Conservation (phyloP, 2,888 invertebrate genomes). For the Harpagoxenus sublaevis region DNA sequence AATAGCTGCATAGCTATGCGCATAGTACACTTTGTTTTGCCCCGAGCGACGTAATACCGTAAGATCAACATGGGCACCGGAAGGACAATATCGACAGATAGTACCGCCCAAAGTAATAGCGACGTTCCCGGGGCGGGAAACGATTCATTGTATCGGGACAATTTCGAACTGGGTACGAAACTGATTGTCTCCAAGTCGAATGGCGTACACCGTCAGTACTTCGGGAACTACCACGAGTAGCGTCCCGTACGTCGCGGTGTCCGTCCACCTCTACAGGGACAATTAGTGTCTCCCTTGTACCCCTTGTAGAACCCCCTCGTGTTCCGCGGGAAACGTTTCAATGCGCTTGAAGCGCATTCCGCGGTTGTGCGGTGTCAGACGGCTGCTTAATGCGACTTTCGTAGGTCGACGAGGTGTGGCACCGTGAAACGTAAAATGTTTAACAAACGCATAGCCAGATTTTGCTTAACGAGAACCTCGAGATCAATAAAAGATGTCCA, state of each 20-base stretch:
- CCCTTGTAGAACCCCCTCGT: background rate
- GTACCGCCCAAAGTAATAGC: slow-evolving; percentile 65
- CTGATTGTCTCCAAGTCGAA: slow-evolving; percentile 70
- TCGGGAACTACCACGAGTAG: slow-evolving; percentile 56
- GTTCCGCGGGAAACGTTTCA: slow-evolving; percentile 14
- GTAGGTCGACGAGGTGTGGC: background rate
- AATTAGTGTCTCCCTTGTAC: slow-evolving; percentile 69
- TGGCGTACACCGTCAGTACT: slow-evolving; percentile 61
- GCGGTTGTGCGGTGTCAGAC: slow-evolving; percentile 4
- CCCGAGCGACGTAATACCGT: slow-evolving; percentile 17
- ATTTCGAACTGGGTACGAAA: slow-evolving; percentile 71
- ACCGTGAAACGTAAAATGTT: background rate
- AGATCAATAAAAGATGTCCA: too few relatives aligned
- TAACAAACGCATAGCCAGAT: background rate
- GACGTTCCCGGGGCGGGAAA: slow-evolving; percentile 60
- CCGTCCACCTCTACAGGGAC: slow-evolving; percentile 53
- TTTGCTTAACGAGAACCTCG: background rate
- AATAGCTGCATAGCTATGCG: slow-evolving; percentile 16
- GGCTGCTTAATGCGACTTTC: slow-evolving; percentile 4
- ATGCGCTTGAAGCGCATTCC: slow-evolving; percentile 25
- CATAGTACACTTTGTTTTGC: slow-evolving; percentile 45
- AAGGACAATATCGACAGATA: slow-evolving; percentile 64
- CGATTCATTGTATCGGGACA: slow-evolving; percentile 70
- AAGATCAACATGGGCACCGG: slow-evolving; percentile 49
- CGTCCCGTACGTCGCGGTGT: slow-evolving; percentile 53